A percentile compares a stretch with the other conserved stretches of the same genome.
phyloP scores from a whole-genome alignment of 92 coral and sea anemone genomes.

The Hydrozoanthus gracilis region DNA sequence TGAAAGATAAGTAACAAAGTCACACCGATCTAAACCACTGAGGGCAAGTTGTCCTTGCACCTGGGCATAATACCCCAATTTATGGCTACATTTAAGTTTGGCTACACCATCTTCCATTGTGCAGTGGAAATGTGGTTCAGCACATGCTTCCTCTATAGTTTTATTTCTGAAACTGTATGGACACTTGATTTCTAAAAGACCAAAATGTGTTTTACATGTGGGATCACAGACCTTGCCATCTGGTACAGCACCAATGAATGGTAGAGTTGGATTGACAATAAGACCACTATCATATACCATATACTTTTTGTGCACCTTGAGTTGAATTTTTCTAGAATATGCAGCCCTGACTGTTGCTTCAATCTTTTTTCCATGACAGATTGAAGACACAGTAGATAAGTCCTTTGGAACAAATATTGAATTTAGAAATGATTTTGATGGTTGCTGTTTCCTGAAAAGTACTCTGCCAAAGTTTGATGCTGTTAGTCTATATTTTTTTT shows the following conservation, averaged over 20 bases:
- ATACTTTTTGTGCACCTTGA: constrained; percentile 50
- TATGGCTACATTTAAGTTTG: constrained; percentile 50
- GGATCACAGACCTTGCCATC: constrained; percentile 84
- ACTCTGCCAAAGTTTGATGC: no score
- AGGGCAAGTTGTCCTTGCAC: constrained; percentile 74
- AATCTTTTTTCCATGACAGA: constrained; percentile 74
- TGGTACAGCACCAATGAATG: constrained; percentile 72
- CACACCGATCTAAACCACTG: constrained; percentile 69
- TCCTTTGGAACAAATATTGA: constrained; percentile 50
- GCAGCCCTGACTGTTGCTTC: constrained; percentile 55
- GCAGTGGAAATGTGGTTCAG: constrained; percentile 56
- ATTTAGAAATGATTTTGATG: not conserved
- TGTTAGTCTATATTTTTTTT: not conserved
- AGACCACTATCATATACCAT: constrained; percentile 68
- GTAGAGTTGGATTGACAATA: constrained; percentile 66
- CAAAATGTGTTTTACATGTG: constrained; percentile 55
- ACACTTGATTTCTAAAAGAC: constrained; percentile 57
- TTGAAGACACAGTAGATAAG: no score
- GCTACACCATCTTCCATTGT: constrained; percentile 57
- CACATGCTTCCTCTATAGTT: constrained; percentile 61
- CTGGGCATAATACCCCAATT: constrained; percentile 64
- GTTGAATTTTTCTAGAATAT: constrained; percentile 69
- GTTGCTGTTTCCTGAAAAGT: no score
- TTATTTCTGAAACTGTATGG: constrained; percentile 60
- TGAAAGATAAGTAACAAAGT: constrained; percentile 31